Evolutionary conservation across 2,113 vertebrate species (phyloP), one percentile per base, ranked within the genome.

Genomic region (Gymnorhina tibicen): DNA sequence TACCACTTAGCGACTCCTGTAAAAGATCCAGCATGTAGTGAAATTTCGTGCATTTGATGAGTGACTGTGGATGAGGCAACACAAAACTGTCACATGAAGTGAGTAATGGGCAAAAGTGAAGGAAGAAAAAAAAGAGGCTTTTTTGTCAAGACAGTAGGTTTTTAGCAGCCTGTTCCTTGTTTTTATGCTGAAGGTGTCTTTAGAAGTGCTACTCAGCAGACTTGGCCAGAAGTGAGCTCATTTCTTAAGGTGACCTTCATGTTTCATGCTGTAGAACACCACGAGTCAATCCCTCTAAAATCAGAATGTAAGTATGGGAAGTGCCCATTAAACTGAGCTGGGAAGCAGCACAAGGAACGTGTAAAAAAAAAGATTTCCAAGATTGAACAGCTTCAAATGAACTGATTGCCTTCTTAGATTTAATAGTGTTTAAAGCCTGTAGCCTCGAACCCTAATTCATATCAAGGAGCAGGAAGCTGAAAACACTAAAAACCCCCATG

Each of bases 171-270:
- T 10, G 4, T 37, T 92, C 80, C 56, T 94, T 86, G 68, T 74
- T 95, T 92, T 90, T 92, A 84, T 95, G 90, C 87, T 84, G 64
- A 94, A 93, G 28, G 30, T 91, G 63, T 90, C 35, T 93, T 86
- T 37, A 35, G 55, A 92, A 94, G 55, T 81, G 44, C 69, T 88
- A 17, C 64, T 93, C 8, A 24, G 74, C n/a, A 92, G 53, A 44
- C 74, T 67, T 90, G 30, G 82, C 85, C 79, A 88, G 59, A 86
- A 95, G 52, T 91, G 85, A 96, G 87, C 95, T 96, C 85, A 92
- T 93, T 96, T 90, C 72, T 85, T 63, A 86, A 90, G 90, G 76
- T 94, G 75, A 95, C 93, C 73, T 95, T 95, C 27, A 4, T 39
- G 41, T 70, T 91, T 88, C 17, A 28, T 77, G 70, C 62, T 74